Base-by-base conservation (phyloP, 2,888 invertebrate species). In the Ophion obscuratus region DNA sequence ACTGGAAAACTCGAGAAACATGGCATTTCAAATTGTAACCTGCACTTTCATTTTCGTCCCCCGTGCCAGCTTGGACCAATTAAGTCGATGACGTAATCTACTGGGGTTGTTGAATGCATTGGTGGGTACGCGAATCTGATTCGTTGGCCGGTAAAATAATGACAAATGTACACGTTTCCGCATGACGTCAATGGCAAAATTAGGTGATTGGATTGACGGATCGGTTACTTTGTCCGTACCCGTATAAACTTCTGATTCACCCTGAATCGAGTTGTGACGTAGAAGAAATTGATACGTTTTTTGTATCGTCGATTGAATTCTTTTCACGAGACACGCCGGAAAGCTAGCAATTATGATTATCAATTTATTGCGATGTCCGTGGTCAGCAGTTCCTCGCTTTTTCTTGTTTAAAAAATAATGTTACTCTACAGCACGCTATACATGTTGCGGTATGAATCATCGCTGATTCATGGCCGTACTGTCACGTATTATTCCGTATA, bases 401-500 rank as follows among this genome's bases (percentile, higher is more conserved):
- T 76, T 76, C 31, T 47, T 64, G 44, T 70, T 64, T n/a, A 68
- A 62, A 17, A 47, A 74, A 84, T 77, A 81, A 85, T 74, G 66
- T 74, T 61, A 59, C 53, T 20, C 14, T 40, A 20, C 36, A 75
- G 47, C 59, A 68, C 59, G 78, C 78, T 67, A 17, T 24, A 53
- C 27, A 64, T 36, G 62, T 71, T 44, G 47, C 78, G 47, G 31
- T 2, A 59, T 88, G 87, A 87, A 70, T 87, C 87, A 86, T 76
- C 61, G 79, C 68, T 87, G 87, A 87, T 84, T 87, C 87, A 87
- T 77, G 84, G 57, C 66, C 44, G 59, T 11, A 66, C 62, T 83
- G 76, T 83, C 84, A 74, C 82, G 80, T 80, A 80, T 81, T 68
- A 80, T 81, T 78, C 86, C 82, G 14, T 81, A 75, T 78, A 84